These are phyloP conservation scores for Pachycephus smyrnensis DNA, from an alignment of 2,888 invertebrate genomes.

Conservation along the genomic window DNA sequence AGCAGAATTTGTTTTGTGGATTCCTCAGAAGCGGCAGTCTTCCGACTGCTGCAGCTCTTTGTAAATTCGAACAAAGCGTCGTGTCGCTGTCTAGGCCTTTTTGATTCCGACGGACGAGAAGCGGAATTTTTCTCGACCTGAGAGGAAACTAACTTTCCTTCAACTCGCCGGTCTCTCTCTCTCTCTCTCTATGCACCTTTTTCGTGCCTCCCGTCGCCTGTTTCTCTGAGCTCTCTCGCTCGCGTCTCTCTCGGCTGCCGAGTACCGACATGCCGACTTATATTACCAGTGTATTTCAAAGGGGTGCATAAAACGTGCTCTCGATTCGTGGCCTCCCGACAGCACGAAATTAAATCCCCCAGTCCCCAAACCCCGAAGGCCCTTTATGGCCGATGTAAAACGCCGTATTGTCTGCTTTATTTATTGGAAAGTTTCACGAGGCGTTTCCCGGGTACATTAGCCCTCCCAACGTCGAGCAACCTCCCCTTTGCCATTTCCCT, in stretches of 20 bases:
- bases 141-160: too few species aligned
- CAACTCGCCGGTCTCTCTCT: not conserved
- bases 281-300: conserved; percentile 11
- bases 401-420: conserved; percentile 17
- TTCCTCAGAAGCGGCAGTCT: too few species aligned
- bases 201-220: not conserved
- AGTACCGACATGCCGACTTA: not conserved
- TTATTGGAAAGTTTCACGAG: conserved; percentile 24
- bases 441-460: conserved; percentile 28
- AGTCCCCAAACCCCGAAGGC: not conserved
- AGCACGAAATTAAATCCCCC: not conserved
- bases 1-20: too few species aligned
- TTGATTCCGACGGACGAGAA: too few species aligned
- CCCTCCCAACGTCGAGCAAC: not conserved
- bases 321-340: not conserved
- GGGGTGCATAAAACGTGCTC: conserved; percentile 8
- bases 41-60: too few species aligned
- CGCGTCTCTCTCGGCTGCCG: not conserved
- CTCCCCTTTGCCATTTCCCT: too few species aligned
- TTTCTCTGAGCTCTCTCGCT: not conserved
- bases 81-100: too few species aligned
- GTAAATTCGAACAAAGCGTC: too few species aligned
- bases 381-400: conserved; percentile 21
- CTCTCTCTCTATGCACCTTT: not conserved
- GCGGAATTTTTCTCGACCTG: too few species aligned